Conservation (phyloP, 1,140 invertebrate genomes). For the Doryteuthis pealeii region DNA sequence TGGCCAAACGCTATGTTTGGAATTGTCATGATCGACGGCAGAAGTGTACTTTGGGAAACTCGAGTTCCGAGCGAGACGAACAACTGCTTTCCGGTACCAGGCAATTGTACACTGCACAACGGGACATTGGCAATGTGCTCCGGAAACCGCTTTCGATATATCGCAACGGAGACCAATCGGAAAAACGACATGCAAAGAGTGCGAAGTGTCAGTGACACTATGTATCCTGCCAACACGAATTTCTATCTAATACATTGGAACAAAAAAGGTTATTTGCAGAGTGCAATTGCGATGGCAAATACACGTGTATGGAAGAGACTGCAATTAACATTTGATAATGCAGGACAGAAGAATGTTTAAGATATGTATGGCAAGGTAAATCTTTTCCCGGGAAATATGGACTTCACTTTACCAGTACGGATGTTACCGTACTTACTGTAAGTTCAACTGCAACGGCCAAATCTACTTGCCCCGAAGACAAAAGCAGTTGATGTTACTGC, state of each 20-base stretch:
- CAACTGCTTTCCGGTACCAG: constrained; percentile 29
- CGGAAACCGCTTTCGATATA: constrained; percentile 17
- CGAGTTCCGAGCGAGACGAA: constrained; percentile 19
- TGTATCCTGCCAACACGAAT: background rate
- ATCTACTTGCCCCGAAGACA: background rate
- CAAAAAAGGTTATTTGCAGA: background rate
- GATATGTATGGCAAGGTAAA: constrained; percentile 31
- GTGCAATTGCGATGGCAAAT: constrained; percentile 21
- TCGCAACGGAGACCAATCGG: background rate
- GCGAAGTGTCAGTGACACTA: background rate
- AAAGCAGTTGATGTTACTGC: background rate
- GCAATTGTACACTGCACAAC: constrained; percentile 42
- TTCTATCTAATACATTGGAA: background rate
- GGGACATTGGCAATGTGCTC: constrained; percentile 41
- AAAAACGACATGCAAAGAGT: constrained; percentile 14
- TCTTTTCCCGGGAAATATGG: constrained; percentile 20
- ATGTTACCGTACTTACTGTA: background rate
- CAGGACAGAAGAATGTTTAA: constrained; percentile 11
- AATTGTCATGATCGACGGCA: constrained; percentile 25
- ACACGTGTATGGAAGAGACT: constrained; percentile 11
- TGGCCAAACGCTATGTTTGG: constrained; percentile 24
- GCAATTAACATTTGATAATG: constrained; percentile 9
- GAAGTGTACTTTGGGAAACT: constrained; percentile 18
- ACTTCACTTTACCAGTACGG: constrained; percentile 25
- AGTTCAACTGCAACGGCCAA: background rate